Evolutionary conservation across 2,888 invertebrate genomes (phyloP).

Genomic region (Conops quadrifasciatus): DNA sequence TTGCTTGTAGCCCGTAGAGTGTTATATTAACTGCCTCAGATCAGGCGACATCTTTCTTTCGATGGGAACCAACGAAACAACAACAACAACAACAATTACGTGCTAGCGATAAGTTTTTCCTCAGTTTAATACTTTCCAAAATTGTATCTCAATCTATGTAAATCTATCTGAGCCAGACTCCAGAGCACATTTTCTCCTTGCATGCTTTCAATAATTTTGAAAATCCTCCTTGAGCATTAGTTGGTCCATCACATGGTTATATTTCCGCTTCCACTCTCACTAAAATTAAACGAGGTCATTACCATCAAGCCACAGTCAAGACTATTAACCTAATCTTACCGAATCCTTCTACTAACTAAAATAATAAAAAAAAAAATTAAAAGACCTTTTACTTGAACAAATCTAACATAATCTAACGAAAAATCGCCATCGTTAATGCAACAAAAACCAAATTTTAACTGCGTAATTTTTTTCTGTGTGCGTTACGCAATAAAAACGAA

Average conservation of each 20-base stretch:
- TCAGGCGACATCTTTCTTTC: too few relatives aligned
- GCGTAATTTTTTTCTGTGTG: constrained; percentile 39
- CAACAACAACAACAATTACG: too few relatives aligned
- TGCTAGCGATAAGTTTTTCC: too few relatives aligned
- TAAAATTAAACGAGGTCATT: constrained; percentile 4
- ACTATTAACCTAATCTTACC: constrained; percentile 55
- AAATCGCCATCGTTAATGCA: constrained; percentile 42
- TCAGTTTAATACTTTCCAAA: too few relatives aligned
- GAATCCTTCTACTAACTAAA: constrained; percentile 51
- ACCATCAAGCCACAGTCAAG: constrained; percentile 21
- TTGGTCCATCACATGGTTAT: neutral
- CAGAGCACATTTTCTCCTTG: neutral
- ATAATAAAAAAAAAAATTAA: constrained; percentile 28
- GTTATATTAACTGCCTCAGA: neutral
- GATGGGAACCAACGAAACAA: too few relatives aligned
- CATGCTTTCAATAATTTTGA: neutral
- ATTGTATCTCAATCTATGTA: neutral
- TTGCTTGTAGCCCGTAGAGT: neutral
- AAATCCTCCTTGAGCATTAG: neutral
- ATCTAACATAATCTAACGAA: constrained; percentile 48
- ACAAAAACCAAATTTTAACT: constrained; percentile 44
- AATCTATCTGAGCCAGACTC: neutral
- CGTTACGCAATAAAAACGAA: constrained; percentile 32
- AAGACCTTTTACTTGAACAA: constrained; percentile 33
- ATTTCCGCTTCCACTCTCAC: neutral